Base-by-base conservation (phyloP, 2,888 invertebrate species). In the Schizotus pectinicornis region DNA sequence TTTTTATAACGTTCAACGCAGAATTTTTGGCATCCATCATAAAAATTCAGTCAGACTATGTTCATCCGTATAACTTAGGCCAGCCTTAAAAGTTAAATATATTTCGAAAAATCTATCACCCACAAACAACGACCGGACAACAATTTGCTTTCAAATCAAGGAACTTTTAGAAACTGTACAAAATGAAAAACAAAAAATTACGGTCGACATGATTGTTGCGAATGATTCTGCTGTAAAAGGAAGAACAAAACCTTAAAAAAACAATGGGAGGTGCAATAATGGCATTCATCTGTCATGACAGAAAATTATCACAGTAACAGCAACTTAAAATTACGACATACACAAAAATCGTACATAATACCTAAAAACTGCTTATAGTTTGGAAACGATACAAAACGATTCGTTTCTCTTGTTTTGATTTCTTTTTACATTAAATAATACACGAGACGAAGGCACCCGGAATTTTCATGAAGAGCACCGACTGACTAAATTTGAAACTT, bases 231-330 rank as follows among this genome's bases (percentile, higher is more conserved):
- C 31, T 49, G 12, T 32, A 53, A 46, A 54, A 39, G 42, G 41
- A 52, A 49, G 32, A 43, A 43, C 48, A 50, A 47, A 51, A 52
- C 13, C 30, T 38, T 62, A 54, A 43, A 62, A 69, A 22, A 22
- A n/a, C n/a, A 22, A 22, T 22, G 22, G n/a, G 22, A 22, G 22
- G 22, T 22, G 22, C 22, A 22, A 22, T 22, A 22, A 71, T 71
- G 70, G 73, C 72, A 68, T 67, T 67, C 42, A 64, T 73, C 74
- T 75, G 74, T 74, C 74, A 75, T 75, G 74, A 75, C 70, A 67
- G 71, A 71, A 67, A 66, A 65, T 70, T 75, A 75, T 75, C 75
- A 75, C 75, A 75, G 74, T 68, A 75, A 73, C 63, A 62, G 22
- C 5, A 69, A 68, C 67, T 67, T 67, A 67, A 63, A 64, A 63